phyloP scores from a whole-genome alignment of 2,888 invertebrate species.

The Cloeon dipterum region DNA sequence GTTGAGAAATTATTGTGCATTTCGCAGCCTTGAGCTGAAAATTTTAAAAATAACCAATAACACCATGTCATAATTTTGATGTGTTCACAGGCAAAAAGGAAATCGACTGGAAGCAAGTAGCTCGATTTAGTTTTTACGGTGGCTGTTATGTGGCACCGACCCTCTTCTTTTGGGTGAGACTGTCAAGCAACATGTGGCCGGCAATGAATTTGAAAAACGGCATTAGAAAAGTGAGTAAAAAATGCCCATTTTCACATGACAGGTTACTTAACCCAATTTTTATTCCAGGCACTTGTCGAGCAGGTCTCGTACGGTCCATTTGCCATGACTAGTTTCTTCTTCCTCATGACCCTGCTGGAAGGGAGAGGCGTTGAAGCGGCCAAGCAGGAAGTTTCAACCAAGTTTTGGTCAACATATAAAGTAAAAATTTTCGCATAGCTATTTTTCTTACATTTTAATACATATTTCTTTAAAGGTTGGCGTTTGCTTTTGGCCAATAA shows the following conservation, averaged over 20 bases:
- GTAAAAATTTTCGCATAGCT: conserved; percentile 16
- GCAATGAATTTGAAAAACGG: conserved; percentile 41
- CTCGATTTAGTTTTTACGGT: conserved; percentile 57
- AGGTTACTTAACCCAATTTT: too few relatives aligned
- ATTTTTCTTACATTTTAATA: background rate
- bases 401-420: conserved; percentile 53
- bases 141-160: conserved; percentile 61
- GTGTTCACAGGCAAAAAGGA: conserved; percentile 16
- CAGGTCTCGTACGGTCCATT: conserved; percentile 51
- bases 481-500: conserved; percentile 41
- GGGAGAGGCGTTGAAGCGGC: conserved; percentile 38
- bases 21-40: too few relatives aligned
- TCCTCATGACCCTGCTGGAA: conserved; percentile 51
- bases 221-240: conserved; percentile 36
- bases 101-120: conserved; percentile 24
- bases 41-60: too few relatives aligned
- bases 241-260: too few relatives aligned
- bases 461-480: conserved; percentile 33
- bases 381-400: conserved; percentile 39
- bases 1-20: too few relatives aligned
- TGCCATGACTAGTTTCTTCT: conserved; percentile 54
- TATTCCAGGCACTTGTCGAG: conserved; percentile 38
- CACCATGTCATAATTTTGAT: too few relatives aligned
- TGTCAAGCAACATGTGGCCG: conserved; percentile 57
- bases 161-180: conserved; percentile 52